These are phyloP conservation scores for Chelidonichthys spinosus DNA, from an alignment of 2,797 vertebrate species.

Conservation along the genomic window DNA sequence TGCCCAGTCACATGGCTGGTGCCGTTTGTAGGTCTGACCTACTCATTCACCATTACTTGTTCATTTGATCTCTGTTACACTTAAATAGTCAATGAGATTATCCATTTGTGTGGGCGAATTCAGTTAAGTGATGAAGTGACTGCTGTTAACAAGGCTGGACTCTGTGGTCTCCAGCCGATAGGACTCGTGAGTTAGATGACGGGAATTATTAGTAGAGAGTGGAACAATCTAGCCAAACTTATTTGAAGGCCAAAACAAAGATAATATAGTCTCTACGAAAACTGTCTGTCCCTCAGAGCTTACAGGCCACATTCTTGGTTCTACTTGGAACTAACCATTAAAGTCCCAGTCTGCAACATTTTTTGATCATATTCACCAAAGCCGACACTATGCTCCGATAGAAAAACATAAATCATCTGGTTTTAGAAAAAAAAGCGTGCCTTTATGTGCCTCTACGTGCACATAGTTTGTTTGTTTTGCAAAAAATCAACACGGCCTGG, in stretches of 20 bases:
- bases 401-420: too few relatives aligned
- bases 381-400: too few relatives aligned
- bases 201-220: background rate
- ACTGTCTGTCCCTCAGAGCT: background rate
- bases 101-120: background rate
- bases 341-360: too few relatives aligned
- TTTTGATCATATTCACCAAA: too few relatives aligned
- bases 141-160: background rate
- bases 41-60: background rate
- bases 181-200: background rate
- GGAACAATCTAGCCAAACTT: background rate
- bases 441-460: too few relatives aligned
- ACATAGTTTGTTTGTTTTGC: too few relatives aligned
- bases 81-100: too few relatives aligned
- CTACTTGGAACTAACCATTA: background rate
- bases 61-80: background rate
- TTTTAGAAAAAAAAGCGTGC: too few relatives aligned
- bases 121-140: conserved; percentile 18
- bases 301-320: background rate
- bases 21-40: background rate
- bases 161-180: background rate
- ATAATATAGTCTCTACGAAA: background rate
- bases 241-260: background rate
- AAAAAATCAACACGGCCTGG: too few relatives aligned
- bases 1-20: background rate